Conservation (phyloP, 30 jellyfish, hydroid and myxozoan species). For the Turritopsis dohrnii region DNA sequence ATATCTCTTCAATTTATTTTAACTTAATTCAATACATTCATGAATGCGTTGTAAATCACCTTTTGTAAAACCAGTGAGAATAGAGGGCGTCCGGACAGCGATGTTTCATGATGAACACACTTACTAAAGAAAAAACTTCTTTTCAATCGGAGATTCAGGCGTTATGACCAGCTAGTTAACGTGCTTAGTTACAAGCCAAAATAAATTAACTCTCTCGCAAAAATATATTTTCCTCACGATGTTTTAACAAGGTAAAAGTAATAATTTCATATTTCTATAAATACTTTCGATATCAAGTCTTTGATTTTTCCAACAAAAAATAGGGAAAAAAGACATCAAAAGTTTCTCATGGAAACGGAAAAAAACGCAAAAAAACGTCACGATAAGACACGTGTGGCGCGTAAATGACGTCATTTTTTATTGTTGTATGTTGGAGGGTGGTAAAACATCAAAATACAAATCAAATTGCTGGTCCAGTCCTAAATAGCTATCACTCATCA, state of each 20-base stretch:
- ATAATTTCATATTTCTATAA: too few species aligned
- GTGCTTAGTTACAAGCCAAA: not conserved
- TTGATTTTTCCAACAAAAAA: not conserved
- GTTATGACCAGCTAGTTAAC: too few species aligned
- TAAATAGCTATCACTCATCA: conserved; percentile 74
- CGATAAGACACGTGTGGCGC: not conserved
- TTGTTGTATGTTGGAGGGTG: not conserved
- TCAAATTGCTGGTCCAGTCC: conserved; percentile 98
- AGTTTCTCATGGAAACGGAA: too few species aligned
- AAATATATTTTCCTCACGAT: not conserved
- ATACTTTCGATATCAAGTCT: not conserved
- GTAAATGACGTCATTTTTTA: not conserved
- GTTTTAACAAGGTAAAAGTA: not conserved
- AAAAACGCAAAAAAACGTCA: not conserved
- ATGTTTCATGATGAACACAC: too few species aligned
- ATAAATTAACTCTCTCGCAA: not conserved
- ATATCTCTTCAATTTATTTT: too few species aligned
- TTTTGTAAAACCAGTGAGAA: not conserved
- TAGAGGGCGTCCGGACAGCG: too few species aligned
- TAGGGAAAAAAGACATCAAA: too few species aligned
- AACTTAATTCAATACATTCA: not conserved
- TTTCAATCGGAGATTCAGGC: too few species aligned
- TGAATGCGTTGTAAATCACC: not conserved
- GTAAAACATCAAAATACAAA: conserved; percentile 56
- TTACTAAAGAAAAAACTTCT: too few species aligned